A percentile compares a stretch with the other conserved stretches of the same genome.
These are phyloP conservation scores for Euwallacea fornicatus DNA, from an alignment of 1,140 invertebrate genomes.

Conservation along the genomic window DNA sequence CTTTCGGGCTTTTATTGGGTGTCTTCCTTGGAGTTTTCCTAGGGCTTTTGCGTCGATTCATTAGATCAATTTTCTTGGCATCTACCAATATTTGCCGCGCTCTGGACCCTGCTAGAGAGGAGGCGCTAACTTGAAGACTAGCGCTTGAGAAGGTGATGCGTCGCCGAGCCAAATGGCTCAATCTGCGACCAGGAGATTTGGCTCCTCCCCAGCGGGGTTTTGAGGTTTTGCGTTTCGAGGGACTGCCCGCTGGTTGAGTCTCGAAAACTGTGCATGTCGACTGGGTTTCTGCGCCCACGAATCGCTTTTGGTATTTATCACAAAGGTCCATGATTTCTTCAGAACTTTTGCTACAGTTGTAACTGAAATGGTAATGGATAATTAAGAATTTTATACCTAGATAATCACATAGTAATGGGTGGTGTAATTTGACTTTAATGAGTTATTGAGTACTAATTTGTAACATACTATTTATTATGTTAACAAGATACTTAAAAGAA, in stretches of 20 bases:
- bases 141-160: slow-evolving; percentile 66
- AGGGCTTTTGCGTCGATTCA: slow-evolving; percentile 55
- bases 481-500: too few relatives aligned
- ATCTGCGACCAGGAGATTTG: slow-evolving; percentile 66
- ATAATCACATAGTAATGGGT: too few relatives aligned
- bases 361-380: slow-evolving; percentile 55
- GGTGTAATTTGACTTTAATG: too few relatives aligned
- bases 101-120: slow-evolving; percentile 38
- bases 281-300: slow-evolving; percentile 66
- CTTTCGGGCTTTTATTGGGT: slow-evolving; percentile 48
- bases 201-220: slow-evolving; percentile 60
- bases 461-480: too few relatives aligned
- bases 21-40: slow-evolving; percentile 54
- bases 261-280: slow-evolving; percentile 65
- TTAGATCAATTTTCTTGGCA: slow-evolving; percentile 46
- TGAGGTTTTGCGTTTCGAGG: slow-evolving; percentile 59
- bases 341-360: slow-evolving; percentile 62
- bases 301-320: slow-evolving; percentile 62
- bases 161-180: slow-evolving; percentile 67
- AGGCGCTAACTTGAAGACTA: slow-evolving; percentile 46
- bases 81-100: slow-evolving; percentile 51
- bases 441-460: too few relatives aligned
- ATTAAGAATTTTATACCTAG: too few relatives aligned
- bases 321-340: slow-evolving; percentile 65
- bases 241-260: slow-evolving; percentile 55